Percentiles rank a stretch among this genome's conserved stretches.
Evolutionary conservation across 2,113 vertebrate species (phyloP).

Genomic region (Pluvialis apricaria): DNA sequence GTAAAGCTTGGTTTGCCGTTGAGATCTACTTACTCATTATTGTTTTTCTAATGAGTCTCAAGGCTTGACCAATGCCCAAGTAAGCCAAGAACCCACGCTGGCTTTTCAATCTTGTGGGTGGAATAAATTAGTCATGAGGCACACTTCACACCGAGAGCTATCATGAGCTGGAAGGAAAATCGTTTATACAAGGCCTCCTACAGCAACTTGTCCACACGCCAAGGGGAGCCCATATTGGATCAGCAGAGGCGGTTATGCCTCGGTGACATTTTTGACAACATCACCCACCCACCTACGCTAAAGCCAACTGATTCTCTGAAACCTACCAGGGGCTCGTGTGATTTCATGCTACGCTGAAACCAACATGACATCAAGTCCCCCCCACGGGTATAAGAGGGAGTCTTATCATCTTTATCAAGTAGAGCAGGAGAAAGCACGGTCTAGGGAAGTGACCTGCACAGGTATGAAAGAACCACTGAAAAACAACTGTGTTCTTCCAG

Average conservation of each 20-base stretch:
- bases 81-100: not conserved
- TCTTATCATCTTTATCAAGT: not conserved
- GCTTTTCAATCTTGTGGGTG: slow-evolving; percentile 3
- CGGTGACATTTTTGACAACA: not conserved
- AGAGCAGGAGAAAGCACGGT: not conserved
- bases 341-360: not conserved
- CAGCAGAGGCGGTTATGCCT: not conserved
- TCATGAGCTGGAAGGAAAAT: not conserved
- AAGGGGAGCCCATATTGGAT: not conserved
- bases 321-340: not conserved
- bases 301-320: not conserved
- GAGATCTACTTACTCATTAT: not conserved
- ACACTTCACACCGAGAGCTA: not conserved
- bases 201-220: not conserved
- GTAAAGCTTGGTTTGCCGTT: not conserved
- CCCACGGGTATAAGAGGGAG: not conserved
- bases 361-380: not conserved
- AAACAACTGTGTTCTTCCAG: not conserved
- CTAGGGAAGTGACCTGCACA: not conserved
- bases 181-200: not conserved
- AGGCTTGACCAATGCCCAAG: not conserved
- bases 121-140: slow-evolving; percentile 31
- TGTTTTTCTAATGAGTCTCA: slow-evolving; percentile 7
- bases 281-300: not conserved
- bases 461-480: not conserved